A percentile compares a stretch with the other conserved stretches of the same genome.
These are phyloP conservation scores for Cepaea hortensis DNA, from an alignment of 2,888 invertebrate species.

Conservation along the genomic window DNA sequence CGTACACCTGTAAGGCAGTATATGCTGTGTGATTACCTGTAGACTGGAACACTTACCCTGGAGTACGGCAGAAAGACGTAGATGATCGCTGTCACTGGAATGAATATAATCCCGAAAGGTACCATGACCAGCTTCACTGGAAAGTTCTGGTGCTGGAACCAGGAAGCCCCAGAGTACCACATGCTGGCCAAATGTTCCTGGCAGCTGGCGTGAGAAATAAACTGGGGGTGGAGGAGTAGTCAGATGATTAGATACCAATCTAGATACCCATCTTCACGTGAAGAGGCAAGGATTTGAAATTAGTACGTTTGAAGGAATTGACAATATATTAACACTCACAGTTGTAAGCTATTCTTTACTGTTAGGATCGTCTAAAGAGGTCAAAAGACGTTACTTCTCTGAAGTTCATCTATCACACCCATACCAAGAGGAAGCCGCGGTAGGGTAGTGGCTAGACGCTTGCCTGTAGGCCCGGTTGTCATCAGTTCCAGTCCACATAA, in stretches of 20 bases:
- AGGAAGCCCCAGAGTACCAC: slow-evolving; percentile 65
- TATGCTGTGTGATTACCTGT: too few relatives aligned
- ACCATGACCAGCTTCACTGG: slow-evolving; percentile 60
- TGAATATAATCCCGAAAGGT: slow-evolving; percentile 59
- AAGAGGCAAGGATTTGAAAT: neutral
- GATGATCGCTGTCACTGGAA: slow-evolving; percentile 61
- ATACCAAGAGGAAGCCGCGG: too few relatives aligned
- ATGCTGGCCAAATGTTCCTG: slow-evolving; percentile 65
- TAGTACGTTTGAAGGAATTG: neutral
- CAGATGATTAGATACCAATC: neutral
- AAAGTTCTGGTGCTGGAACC: slow-evolving; percentile 63
- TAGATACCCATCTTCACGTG: neutral
- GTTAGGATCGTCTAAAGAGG: neutral
- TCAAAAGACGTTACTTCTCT: too few relatives aligned
- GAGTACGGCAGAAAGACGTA: slow-evolving; percentile 62
- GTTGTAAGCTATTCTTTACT: neutral
- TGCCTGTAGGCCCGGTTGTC: too few relatives aligned
- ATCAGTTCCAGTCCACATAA: too few relatives aligned
- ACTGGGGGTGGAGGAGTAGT: slow-evolving; percentile 53
- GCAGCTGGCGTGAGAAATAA: slow-evolving; percentile 67
- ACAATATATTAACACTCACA: neutral
- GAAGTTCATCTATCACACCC: too few relatives aligned
- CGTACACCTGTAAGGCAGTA: too few relatives aligned
- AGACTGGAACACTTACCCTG: slow-evolving; percentile 51
- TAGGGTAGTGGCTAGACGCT: too few relatives aligned